Evolutionary conservation across 1,140 invertebrate species (phyloP).

Genomic region (Tetraneura akinire): DNA sequence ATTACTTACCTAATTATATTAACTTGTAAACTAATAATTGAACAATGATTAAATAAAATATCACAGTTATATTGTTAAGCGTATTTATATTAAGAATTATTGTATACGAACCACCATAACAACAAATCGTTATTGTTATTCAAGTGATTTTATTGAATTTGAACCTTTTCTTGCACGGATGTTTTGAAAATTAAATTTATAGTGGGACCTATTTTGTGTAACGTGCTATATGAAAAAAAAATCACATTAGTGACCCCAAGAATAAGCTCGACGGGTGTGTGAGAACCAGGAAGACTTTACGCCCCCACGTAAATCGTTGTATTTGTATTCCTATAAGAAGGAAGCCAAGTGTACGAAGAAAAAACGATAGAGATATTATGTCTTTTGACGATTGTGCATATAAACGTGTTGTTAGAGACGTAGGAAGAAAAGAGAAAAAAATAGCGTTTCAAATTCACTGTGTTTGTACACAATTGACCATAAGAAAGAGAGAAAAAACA

Average conservation of each 20-base stretch:
- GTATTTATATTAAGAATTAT: background rate
- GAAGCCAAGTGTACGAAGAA: background rate
- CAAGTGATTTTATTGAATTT: background rate
- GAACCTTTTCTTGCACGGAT: background rate
- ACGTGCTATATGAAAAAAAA: background rate
- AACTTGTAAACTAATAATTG: background rate
- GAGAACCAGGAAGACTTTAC: conserved; percentile 42
- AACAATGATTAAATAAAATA: background rate
- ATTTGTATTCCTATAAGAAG: background rate
- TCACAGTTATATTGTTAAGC: background rate
- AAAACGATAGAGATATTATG: conserved; percentile 20
- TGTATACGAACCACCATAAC: background rate
- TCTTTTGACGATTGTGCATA: conserved; percentile 18
- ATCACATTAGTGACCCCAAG: background rate
- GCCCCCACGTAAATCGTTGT: background rate
- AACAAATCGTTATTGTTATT: conserved; percentile 7
- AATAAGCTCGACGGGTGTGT: conserved; percentile 30
- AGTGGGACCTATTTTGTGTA: no score
- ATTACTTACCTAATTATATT: background rate
- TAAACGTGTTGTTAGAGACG: conserved; percentile 5
- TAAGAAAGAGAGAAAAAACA: conserved; percentile 32
- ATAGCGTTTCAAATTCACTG: conserved; percentile 35
- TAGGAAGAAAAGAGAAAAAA: conserved; percentile 24
- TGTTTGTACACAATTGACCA: conserved; percentile 40
- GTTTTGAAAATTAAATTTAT: conserved; percentile 31